Evolutionary conservation across 2,797 vertebrate species (phyloP).

Genomic region (Diplodus puntazzo): DNA sequence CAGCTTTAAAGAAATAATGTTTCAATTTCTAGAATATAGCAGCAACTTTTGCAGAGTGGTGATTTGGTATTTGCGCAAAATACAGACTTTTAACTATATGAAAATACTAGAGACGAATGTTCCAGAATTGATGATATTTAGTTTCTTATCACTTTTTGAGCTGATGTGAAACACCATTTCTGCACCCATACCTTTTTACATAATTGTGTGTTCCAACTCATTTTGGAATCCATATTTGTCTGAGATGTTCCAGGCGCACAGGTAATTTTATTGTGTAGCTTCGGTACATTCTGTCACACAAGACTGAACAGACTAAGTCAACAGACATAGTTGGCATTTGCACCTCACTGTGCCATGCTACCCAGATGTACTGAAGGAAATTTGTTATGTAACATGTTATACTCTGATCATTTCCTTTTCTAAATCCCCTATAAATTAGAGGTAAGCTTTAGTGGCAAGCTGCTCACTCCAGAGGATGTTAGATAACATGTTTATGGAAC

Average conservation of each 20-base stretch:
- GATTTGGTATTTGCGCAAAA: neutral
- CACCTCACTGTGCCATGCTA: slow-evolving; percentile 1
- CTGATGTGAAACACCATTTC: neutral
- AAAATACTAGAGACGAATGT: neutral
- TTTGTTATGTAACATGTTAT: slow-evolving; percentile 69
- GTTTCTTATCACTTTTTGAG: neutral
- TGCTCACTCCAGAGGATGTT: slow-evolving; percentile 62
- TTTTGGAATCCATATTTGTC: neutral
- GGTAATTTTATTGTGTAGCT: neutral
- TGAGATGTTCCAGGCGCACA: neutral
- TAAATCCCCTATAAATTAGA: slow-evolving; percentile 76
- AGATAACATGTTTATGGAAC: slow-evolving; percentile 59
- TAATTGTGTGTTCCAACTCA: neutral
- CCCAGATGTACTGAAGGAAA: slow-evolving; percentile 36
- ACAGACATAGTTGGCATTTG: slow-evolving; percentile 27
- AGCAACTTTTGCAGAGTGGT: neutral
- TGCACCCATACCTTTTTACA: neutral
- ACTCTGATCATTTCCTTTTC: slow-evolving; percentile 64
- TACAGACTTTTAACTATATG: neutral
- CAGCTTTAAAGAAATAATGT: neutral
- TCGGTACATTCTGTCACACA: neutral
- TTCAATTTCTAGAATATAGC: neutral
- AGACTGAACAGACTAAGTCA: neutral
- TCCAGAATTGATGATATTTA: neutral
- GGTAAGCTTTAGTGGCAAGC: slow-evolving; percentile 70